Evolutionary conservation across 1,140 invertebrate species (phyloP).

Genomic region (Lordiphosa stackelbergi): DNA sequence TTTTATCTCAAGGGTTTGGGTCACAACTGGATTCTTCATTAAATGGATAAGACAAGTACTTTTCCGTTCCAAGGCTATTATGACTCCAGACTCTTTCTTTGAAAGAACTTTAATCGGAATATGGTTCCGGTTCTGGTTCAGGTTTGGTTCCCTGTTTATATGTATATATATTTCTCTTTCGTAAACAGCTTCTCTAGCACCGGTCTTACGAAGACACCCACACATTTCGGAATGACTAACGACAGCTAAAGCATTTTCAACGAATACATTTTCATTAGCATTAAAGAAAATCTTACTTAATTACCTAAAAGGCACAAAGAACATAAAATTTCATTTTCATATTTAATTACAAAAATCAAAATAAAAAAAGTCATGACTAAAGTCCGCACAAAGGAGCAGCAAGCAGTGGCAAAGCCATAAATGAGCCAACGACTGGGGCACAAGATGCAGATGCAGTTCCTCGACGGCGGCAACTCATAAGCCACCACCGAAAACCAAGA

Average conservation of each 20-base stretch:
- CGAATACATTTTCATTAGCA: background rate
- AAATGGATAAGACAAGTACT: no score
- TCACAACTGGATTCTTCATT: no score
- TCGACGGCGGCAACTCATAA: slow-evolving; percentile 23
- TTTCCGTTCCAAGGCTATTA: no score
- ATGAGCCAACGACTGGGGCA: slow-evolving; percentile 63
- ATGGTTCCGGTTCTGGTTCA: no score
- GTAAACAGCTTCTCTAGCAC: no score
- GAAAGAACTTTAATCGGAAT: no score
- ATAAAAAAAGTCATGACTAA: background rate
- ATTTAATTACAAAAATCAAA: slow-evolving; percentile 58
- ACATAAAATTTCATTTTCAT: slow-evolving; percentile 69
- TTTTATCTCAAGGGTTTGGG: no score
- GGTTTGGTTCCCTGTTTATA: no score
- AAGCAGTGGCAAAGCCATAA: slow-evolving; percentile 53
- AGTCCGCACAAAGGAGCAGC: slow-evolving; percentile 45
- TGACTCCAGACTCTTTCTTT: no score
- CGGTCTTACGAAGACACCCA: no score
- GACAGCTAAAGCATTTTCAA: background rate
- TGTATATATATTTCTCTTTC: no score
- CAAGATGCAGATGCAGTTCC: slow-evolving; percentile 1
- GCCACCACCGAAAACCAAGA: slow-evolving; percentile 40
- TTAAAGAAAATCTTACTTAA: slow-evolving; percentile 1
- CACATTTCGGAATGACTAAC: no score
- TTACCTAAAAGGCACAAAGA: background rate